phyloP scores from a whole-genome alignment of 2,797 vertebrate species.

The Crenichthys baileyi region DNA sequence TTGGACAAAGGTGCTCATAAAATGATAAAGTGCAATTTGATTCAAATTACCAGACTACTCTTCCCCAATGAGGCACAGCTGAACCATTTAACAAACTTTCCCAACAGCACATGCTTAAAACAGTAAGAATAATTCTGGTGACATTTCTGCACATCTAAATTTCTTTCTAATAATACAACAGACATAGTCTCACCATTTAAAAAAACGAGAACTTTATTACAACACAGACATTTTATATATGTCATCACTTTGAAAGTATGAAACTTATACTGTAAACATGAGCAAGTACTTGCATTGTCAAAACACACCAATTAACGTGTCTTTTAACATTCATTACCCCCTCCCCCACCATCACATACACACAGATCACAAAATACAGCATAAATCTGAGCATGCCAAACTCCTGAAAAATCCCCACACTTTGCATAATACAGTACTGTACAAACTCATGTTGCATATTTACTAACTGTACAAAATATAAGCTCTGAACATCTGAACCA shows the following conservation, averaged over 20 bases:
- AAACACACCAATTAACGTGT: conserved; percentile 54
- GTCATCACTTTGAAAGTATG: conserved; percentile 64
- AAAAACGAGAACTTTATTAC: conserved; percentile 76
- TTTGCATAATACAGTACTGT: conserved; percentile 77
- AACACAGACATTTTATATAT: conserved; percentile 65
- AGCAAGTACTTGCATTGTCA: conserved; percentile 47
- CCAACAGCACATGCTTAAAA: background rate
- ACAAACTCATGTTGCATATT: conserved; percentile 75
- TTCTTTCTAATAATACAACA: background rate
- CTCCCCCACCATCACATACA: background rate
- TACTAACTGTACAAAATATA: conserved; percentile 61
- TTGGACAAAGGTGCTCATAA: background rate
- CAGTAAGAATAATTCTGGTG: background rate
- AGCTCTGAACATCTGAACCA: conserved; percentile 23
- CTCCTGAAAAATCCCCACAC: conserved; percentile 42
- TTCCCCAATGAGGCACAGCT: background rate
- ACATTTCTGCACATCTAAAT: background rate
- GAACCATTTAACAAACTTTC: background rate
- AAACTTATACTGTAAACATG: conserved; percentile 54
- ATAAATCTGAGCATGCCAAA: conserved; percentile 70
- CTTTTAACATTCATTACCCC: conserved; percentile 58
- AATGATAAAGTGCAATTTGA: background rate
- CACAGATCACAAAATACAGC: conserved; percentile 66
- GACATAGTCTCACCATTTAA: background rate
- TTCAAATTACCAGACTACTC: background rate